Evolutionary conservation across 2,113 vertebrate species (phyloP).

Genomic region (Probosciger aterrimus): DNA sequence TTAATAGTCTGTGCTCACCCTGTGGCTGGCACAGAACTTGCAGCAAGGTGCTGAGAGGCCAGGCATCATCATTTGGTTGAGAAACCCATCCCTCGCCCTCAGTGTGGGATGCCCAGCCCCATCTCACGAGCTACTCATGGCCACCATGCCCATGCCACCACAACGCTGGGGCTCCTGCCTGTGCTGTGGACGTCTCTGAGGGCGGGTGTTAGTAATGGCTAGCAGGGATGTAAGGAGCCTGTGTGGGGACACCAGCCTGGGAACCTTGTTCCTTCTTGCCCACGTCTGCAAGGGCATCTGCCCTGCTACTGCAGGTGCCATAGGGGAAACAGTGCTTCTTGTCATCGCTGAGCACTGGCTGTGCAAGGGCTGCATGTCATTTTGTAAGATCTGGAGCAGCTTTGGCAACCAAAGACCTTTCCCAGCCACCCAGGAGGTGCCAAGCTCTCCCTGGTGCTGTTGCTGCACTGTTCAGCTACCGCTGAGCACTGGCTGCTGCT

Average conservation of each 20-base stretch:
- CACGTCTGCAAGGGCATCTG: neutral
- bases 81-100: neutral
- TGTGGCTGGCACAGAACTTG: neutral
- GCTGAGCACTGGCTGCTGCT: neutral
- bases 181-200: neutral
- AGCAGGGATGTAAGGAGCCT: neutral
- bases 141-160: neutral
- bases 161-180: neutral
- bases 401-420: neutral
- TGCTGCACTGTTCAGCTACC: neutral
- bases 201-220: neutral
- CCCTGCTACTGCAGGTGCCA: neutral
- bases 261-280: neutral
- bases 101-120: neutral
- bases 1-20: neutral
- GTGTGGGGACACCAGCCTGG: neutral
- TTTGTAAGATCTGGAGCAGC: neutral
- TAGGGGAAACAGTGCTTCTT: neutral
- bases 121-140: fast-evolving
- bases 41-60: neutral
- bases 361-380: neutral
- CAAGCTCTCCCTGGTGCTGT: neutral
- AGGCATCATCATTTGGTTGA: fast-evolving
- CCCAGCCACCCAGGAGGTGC: neutral
- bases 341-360: fast-evolving